These are phyloP conservation scores for Caloenas nicobarica DNA, from an alignment of 2,113 vertebrate genomes.

Conservation along the genomic window DNA sequence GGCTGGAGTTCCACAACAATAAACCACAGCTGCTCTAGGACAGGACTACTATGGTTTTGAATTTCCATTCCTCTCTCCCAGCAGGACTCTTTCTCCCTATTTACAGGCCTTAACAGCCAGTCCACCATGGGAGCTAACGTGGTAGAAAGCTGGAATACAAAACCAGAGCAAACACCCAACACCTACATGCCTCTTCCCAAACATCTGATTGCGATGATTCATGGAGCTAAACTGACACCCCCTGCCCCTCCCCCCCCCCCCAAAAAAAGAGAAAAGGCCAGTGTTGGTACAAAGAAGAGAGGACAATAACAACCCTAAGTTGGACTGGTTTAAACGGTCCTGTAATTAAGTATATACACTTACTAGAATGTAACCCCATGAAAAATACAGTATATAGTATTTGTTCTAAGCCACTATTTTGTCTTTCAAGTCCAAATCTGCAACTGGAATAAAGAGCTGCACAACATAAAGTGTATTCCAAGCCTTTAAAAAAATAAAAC, in stretches of 20 bases:
- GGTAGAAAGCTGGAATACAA: not conserved
- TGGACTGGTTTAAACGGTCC: not conserved
- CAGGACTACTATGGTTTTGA: not conserved
- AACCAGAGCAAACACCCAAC: not conserved
- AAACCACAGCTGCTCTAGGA: not conserved
- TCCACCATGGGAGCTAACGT: fast-evolving
- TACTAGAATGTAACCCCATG: not conserved
- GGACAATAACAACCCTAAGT: not conserved
- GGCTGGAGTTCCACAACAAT: not conserved
- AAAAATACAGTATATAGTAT: not conserved
- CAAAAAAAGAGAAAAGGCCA: not conserved
- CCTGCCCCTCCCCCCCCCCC: too few species aligned
- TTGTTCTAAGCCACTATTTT: not conserved
- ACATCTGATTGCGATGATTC: not conserved
- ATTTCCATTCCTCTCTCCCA: not conserved
- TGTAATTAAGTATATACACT: not conserved
- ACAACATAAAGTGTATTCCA: not conserved
- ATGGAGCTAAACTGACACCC: fast-evolving
- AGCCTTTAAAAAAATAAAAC: not conserved
- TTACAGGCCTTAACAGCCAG: not conserved
- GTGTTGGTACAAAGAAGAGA: not conserved
- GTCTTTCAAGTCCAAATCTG: not conserved
- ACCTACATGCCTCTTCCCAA: not conserved
- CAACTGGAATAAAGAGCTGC: not conserved
- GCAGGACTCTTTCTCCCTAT: not conserved